These are phyloP conservation scores for Eristalis intricaria DNA, from an alignment of 2,888 invertebrate species.

Conservation along the genomic window DNA sequence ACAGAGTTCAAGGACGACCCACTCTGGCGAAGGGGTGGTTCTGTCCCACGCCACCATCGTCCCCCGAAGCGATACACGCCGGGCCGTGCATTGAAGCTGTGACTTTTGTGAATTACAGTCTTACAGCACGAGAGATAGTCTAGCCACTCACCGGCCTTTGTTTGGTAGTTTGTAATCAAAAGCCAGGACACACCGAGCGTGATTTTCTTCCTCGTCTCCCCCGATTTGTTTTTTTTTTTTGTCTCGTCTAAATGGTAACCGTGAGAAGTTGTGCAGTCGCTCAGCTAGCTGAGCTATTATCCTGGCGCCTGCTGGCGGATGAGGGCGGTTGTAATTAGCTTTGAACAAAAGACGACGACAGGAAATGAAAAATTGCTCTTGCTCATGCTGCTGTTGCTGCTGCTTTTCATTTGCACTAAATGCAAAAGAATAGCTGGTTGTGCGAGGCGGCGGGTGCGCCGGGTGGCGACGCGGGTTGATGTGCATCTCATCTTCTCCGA, in stretches of 20 bases:
- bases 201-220: neutral
- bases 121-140: slow-evolving; percentile 52
- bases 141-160: neutral
- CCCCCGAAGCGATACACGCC: neutral
- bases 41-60: neutral
- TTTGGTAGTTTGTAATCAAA: slow-evolving; percentile 31
- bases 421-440: slow-evolving; percentile 23
- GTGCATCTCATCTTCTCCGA: neutral
- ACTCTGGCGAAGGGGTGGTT: slow-evolving; percentile 14
- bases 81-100: slow-evolving; percentile 3
- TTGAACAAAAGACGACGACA: slow-evolving; percentile 63
- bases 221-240: neutral
- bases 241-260: neutral
- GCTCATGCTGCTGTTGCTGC: slow-evolving; percentile 19
- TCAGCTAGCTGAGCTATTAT: neutral
- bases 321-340: slow-evolving; percentile 63
- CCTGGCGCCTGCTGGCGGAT: neutral
- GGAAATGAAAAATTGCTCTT: slow-evolving; percentile 59
- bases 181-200: slow-evolving; percentile 15
- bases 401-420: slow-evolving; percentile 59
- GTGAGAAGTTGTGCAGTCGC: slow-evolving; percentile 40
- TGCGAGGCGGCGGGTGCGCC: slow-evolving; percentile 19
- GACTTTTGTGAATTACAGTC: slow-evolving; percentile 47
- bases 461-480: neutral
- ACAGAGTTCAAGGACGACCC: slow-evolving; percentile 10